phyloP scores from a whole-genome alignment of 2,797 vertebrate species.

The Argya squamiceps region DNA sequence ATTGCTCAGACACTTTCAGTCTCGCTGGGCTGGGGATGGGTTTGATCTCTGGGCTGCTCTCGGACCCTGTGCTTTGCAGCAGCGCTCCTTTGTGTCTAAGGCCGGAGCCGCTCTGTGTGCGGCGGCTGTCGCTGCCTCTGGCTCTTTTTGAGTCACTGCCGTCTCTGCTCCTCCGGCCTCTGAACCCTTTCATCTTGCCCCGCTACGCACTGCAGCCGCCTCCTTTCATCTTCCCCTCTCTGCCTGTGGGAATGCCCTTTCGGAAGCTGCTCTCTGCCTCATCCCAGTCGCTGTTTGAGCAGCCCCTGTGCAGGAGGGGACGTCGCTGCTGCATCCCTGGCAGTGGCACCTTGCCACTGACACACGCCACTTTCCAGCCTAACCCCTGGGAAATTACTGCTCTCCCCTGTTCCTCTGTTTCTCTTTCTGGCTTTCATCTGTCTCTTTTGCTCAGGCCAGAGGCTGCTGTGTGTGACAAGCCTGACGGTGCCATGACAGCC shows the following conservation, averaged over 20 bases:
- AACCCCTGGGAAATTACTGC: neutral
- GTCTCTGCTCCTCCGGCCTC: neutral
- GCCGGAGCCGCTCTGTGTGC: rapidly evolving
- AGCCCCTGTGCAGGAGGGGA: rapidly evolving
- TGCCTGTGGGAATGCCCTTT: neutral
- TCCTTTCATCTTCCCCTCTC: neutral
- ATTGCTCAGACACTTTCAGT: neutral
- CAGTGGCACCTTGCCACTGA: rapidly evolving
- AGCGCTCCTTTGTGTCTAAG: rapidly evolving
- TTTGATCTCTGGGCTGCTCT: neutral
- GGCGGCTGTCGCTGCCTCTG: rapidly evolving
- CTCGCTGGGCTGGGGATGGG: neutral
- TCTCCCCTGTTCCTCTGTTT: neutral
- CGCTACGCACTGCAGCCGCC: rapidly evolving
- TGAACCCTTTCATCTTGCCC: neutral
- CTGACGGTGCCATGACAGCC: neutral
- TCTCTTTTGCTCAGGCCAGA: neutral
- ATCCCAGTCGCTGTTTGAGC: rapidly evolving
- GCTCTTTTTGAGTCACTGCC: neutral
- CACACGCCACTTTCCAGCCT: neutral
- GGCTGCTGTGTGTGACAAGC: neutral
- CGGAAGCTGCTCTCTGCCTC: rapidly evolving
- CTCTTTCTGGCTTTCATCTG: neutral
- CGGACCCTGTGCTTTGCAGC: rapidly evolving
- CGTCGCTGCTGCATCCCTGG: rapidly evolving